Conservation (phyloP, 2,113 vertebrate genomes). For the Ictidomys tridecemlineatus region DNA sequence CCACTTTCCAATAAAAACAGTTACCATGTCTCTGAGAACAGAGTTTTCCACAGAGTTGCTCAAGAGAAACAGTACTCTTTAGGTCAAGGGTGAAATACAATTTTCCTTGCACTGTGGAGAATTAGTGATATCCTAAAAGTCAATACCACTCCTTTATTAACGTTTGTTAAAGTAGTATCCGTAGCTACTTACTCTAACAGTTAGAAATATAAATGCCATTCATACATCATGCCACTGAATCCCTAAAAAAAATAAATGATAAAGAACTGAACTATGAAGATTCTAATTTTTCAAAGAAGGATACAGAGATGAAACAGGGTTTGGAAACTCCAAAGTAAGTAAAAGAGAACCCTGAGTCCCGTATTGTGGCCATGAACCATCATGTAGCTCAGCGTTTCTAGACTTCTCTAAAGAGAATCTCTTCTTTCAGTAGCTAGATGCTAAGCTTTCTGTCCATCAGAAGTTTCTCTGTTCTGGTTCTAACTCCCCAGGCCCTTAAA, state of each 20-base stretch:
- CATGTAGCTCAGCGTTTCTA: neutral
- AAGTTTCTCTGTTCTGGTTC: neutral
- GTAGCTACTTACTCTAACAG: neutral
- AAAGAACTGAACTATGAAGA: neutral
- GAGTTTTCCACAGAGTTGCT: neutral
- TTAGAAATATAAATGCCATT: neutral
- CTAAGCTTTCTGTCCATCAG: neutral
- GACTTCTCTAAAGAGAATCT: neutral
- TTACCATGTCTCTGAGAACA: neutral
- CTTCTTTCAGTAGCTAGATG: neutral
- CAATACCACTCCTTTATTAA: neutral
- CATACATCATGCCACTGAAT: neutral
- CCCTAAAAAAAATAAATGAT: neutral
- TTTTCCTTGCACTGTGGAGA: neutral
- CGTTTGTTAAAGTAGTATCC: neutral
- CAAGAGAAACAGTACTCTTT: neutral
- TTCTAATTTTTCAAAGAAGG: neutral
- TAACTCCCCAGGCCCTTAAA: neutral
- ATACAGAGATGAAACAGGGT: neutral
- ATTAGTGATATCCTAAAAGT: neutral
- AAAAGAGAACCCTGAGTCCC: neutral
- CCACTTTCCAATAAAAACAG: neutral
- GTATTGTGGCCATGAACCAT: neutral
- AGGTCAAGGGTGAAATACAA: fast-evolving
- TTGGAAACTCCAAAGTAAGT: neutral